These are phyloP conservation scores for Crioceris asparagi DNA, from an alignment of 2,888 invertebrate species.

Conservation along the genomic window DNA sequence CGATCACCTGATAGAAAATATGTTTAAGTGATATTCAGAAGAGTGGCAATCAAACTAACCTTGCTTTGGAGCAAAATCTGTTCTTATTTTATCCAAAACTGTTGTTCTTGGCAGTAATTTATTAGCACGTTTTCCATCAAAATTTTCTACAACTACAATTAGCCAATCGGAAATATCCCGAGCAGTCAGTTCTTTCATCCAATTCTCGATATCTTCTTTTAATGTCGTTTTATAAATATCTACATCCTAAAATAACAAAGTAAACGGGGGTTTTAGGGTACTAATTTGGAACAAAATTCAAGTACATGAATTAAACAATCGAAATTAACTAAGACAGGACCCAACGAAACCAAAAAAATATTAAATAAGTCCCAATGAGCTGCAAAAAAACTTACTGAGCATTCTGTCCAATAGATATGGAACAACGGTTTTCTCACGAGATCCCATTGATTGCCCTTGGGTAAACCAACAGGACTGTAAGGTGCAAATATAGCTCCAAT, in stretches of 20 bases:
- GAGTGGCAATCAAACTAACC: conserved; percentile 31
- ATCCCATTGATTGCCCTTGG: conserved; percentile 59
- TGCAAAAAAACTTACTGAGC: conserved; percentile 67
- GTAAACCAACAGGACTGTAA: conserved; percentile 63
- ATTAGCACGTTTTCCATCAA: conserved; percentile 83
- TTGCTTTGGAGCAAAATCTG: conserved; percentile 87
- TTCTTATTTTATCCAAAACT: conserved; percentile 87
- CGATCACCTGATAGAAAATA: conserved; percentile 45
- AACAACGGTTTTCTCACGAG: conserved; percentile 82
- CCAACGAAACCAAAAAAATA: no score
- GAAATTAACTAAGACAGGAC: no score
- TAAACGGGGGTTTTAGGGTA: no score
- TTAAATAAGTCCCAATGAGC: no score
- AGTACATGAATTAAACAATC: no score
- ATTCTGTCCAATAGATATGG: conserved; percentile 92
- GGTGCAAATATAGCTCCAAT: conserved; percentile 73
- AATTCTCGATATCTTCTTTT: conserved; percentile 81
- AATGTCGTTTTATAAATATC: conserved; percentile 80
- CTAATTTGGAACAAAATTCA: no score
- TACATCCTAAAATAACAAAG: conserved; percentile 56
- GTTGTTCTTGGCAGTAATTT: conserved; percentile 86
- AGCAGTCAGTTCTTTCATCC: conserved; percentile 69
- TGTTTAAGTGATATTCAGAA: not conserved
- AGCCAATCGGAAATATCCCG: conserved; percentile 83
- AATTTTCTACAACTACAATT: conserved; percentile 84